Evolutionary conservation across 2,797 vertebrate species (phyloP), one percentile per base, ranked within the genome.

Genomic region (Enteromius paludinosus): DNA sequence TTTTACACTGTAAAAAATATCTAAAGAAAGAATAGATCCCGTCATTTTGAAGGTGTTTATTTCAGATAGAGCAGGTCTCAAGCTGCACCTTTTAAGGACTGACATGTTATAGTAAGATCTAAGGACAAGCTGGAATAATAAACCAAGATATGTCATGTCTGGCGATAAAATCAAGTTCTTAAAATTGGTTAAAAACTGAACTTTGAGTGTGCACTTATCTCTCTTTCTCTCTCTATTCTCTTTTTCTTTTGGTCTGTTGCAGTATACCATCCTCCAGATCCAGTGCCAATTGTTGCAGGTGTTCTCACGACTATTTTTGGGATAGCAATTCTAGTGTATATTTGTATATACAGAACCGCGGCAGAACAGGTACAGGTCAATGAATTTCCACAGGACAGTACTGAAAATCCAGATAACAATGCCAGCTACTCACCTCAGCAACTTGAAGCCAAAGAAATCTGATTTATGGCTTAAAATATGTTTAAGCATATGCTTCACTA

Each of bases 201-300:
- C 68, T 28, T 28, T 28, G 43, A 28, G 14, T 43, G 15, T 18
- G 43, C 15, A 59, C 3, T 8, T 43, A 43, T 43, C 2, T 41
- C 38, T 41, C 10, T 41, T 10, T 41, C 38, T 41, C 8, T 41
- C 9, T 41, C 7, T 41, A 10, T 45, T 14, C 1, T 3, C 4
- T 45, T 45, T 45, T 45, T 45, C 43, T 45, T 14, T 45, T 78
- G 49, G 17, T 77, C 59, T 80, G 71, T 38, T 79, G 30, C 86
- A 90, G 89, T 83, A 23, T 87, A 86, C 76, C 18, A 65, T 52
- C 71, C 85, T 62, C 87, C 89, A 5, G 56, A 85, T 70, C 33
- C 78, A 12, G 86, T 81, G 71, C 62, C 84, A 18, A 81, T 90
- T 35, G 62, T 84, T n/a, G 84, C 54, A 12, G 89, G 83, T 33